Percentiles rank a stretch among this genome's conserved stretches.
Evolutionary conservation across 1,140 invertebrate genomes (phyloP).

Genomic region (Cyclargus thomasi): DNA sequence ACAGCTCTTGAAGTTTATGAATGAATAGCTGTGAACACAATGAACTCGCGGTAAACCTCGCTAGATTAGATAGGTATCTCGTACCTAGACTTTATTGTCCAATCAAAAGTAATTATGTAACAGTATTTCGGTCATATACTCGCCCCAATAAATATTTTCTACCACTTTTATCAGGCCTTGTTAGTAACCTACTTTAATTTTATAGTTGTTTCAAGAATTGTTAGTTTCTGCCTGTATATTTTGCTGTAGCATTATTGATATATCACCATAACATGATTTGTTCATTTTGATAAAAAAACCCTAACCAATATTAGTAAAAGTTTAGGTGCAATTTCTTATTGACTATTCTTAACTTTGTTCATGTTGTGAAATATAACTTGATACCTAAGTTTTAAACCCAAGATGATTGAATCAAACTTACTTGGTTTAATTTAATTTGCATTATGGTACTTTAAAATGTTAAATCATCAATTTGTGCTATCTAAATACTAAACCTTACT

Average conservation of each 20-base stretch:
- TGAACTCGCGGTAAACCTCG: slow-evolving; percentile 64
- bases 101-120: slow-evolving; percentile 13
- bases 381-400: no score
- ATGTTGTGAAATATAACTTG: no score
- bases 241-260: background rate
- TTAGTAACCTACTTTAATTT: background rate
- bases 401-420: no score
- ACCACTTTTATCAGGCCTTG: background rate
- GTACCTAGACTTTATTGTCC: slow-evolving; percentile 30
- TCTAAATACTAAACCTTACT: no score
- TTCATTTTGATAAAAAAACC: background rate
- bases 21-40: slow-evolving; percentile 65
- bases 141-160: background rate
- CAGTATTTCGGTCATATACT: slow-evolving; percentile 1
- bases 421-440: no score
- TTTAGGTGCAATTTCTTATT: no score
- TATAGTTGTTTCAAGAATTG: background rate
- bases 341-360: no score
- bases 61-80: slow-evolving; percentile 59
- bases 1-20: slow-evolving; percentile 68
- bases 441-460: no score
- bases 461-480: no score
- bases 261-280: background rate
- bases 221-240: background rate
- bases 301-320: no score